phyloP scores from a whole-genome alignment of 2,797 vertebrate genomes.

The Erethizon dorsatum region DNA sequence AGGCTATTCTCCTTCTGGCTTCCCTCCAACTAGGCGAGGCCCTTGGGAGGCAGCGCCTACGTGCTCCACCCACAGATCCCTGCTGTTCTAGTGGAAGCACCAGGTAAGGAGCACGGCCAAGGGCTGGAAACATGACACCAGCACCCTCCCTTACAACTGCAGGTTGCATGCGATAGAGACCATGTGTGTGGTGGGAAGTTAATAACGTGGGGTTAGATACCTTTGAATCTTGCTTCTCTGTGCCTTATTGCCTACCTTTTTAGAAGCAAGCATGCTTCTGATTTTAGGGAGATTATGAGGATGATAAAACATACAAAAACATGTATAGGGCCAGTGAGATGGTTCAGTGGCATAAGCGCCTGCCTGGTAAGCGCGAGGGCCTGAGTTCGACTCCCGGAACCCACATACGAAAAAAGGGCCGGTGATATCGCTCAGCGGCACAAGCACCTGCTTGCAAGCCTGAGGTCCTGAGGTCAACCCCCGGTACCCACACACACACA shows the following conservation, averaged over 20 bases:
- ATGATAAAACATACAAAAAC: background rate
- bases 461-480: no score
- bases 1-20: background rate
- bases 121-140: background rate
- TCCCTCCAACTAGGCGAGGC: background rate
- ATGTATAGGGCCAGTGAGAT: no score
- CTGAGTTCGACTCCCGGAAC: no score
- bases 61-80: background rate
- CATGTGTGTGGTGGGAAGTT: background rate
- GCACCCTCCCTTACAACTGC: background rate
- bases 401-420: no score
- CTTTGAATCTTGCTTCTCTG: background rate
- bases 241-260: background rate
- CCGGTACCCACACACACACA: no score
- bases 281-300: background rate
- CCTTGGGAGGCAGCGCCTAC: background rate
- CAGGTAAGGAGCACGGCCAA: background rate
- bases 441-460: no score
- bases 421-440: no score
- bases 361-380: no score
- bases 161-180: background rate
- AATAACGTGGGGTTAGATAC: no score
- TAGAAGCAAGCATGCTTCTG: background rate
- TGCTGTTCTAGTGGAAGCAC: background rate
- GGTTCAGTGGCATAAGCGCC: no score